These are phyloP conservation scores for Operophtera brumata DNA, from an alignment of 2,888 invertebrate genomes.

Conservation along the genomic window DNA sequence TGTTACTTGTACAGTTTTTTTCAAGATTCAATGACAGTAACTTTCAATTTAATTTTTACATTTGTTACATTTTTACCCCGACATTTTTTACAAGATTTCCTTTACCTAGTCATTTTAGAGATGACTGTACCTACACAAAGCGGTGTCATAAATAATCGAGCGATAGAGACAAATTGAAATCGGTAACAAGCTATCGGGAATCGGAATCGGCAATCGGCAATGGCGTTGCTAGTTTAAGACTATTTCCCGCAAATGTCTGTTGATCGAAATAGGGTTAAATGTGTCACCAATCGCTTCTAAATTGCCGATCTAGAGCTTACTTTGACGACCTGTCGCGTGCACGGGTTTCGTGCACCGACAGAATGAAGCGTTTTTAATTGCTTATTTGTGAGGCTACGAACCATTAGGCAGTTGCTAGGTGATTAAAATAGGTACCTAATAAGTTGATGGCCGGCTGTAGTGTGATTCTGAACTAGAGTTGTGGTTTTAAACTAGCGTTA, in stretches of 20 bases:
- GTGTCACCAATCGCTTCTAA: slow-evolving; percentile 32
- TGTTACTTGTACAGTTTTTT: too few relatives aligned
- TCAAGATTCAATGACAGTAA: too few relatives aligned
- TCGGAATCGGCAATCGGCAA: slow-evolving; percentile 25
- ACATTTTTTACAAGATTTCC: too few relatives aligned
- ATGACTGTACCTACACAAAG: too few relatives aligned
- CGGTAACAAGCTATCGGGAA: slow-evolving; percentile 30
- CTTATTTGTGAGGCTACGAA: slow-evolving; percentile 17
- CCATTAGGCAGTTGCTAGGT: too few relatives aligned
- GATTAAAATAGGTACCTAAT: too few relatives aligned
- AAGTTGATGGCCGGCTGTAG: too few relatives aligned
- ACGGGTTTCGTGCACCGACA: slow-evolving; percentile 23
- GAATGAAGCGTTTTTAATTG: slow-evolving; percentile 31
- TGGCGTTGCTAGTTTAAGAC: slow-evolving; percentile 32
- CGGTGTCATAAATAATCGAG: slow-evolving; percentile 1
- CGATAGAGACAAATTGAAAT: slow-evolving; percentile 27
- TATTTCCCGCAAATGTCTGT: slow-evolving; percentile 34
- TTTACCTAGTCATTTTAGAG: too few relatives aligned
- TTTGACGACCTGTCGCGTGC: slow-evolving; percentile 40
- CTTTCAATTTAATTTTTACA: too few relatives aligned
- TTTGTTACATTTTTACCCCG: too few relatives aligned
- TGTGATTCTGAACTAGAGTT: too few relatives aligned
- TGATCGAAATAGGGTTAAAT: slow-evolving; percentile 36
- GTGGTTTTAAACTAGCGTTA: too few relatives aligned
- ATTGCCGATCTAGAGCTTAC: slow-evolving; percentile 33